Conservation (phyloP, 2,888 invertebrate genomes). For the Rotaria macrura region DNA sequence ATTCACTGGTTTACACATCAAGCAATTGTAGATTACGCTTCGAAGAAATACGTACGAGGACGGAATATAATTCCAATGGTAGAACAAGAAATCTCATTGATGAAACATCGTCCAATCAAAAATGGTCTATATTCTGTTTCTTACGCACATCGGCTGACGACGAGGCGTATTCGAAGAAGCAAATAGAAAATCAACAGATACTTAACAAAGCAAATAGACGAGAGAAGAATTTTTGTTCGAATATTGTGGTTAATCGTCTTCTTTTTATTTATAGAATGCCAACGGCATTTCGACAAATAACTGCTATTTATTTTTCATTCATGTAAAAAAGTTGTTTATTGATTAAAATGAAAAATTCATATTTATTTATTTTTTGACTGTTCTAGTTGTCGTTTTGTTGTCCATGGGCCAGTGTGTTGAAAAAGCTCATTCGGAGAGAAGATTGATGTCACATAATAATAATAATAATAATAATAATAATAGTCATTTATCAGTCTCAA, state of each 20-base stretch:
- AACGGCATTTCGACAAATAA: neutral
- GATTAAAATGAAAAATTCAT: neutral
- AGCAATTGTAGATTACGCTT: neutral
- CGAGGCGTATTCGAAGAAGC: neutral
- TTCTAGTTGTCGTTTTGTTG: neutral
- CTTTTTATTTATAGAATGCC: neutral
- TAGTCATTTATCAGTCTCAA: neutral
- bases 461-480: neutral
- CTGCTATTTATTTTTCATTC: neutral
- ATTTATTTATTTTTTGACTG: neutral
- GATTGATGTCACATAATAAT: neutral
- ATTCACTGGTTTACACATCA: neutral
- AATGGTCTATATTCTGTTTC: neutral
- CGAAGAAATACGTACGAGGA: neutral
- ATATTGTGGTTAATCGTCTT: neutral
- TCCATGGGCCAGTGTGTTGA: conserved; percentile 17
- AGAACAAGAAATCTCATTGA: neutral
- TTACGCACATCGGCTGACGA: neutral
- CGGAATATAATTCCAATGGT: neutral
- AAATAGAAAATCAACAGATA: neutral
- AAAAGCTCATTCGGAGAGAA: neutral
- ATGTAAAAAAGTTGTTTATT: neutral
- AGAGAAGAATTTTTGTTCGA: neutral
- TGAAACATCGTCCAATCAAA: neutral
- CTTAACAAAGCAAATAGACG: neutral